Evolutionary conservation across 2,888 invertebrate genomes (phyloP).

Genomic region (Chesias legatella): DNA sequence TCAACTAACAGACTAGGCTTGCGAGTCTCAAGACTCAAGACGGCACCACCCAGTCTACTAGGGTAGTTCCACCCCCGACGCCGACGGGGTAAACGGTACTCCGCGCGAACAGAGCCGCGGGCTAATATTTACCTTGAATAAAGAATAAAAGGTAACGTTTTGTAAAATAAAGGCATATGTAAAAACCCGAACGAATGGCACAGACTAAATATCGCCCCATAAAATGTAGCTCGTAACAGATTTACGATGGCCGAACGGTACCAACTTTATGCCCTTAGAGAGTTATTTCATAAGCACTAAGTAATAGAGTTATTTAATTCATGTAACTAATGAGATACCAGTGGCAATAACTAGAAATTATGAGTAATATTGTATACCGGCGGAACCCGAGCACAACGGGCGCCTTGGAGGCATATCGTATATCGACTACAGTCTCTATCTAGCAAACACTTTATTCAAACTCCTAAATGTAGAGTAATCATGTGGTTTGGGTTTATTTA

Average conservation of each 20-base stretch:
- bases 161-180: constrained; percentile 59
- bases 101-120: too few relatives aligned
- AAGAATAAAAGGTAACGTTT: constrained; percentile 59
- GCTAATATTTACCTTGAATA: constrained; percentile 37
- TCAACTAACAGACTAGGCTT: too few relatives aligned
- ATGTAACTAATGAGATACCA: constrained; percentile 30
- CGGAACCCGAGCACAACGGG: constrained; percentile 9
- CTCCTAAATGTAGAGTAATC: constrained; percentile 39
- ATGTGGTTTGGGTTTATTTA: constrained; percentile 53
- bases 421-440: constrained; percentile 25
- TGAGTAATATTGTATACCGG: constrained; percentile 22
- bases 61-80: too few relatives aligned
- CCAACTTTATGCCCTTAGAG: constrained; percentile 29
- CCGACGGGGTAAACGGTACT: too few relatives aligned
- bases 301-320: constrained; percentile 24
- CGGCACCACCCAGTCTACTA: too few relatives aligned
- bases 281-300: constrained; percentile 29
- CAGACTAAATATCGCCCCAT: constrained; percentile 69
- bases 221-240: constrained; percentile 38
- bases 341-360: constrained; percentile 24
- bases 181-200: constrained; percentile 77
- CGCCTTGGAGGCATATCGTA: constrained; percentile 19
- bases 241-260: constrained; percentile 33
- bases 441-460: constrained; percentile 31
- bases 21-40: too few relatives aligned